phyloP scores from a whole-genome alignment of 1,140 invertebrate genomes.

The Tigriopus japonicus region DNA sequence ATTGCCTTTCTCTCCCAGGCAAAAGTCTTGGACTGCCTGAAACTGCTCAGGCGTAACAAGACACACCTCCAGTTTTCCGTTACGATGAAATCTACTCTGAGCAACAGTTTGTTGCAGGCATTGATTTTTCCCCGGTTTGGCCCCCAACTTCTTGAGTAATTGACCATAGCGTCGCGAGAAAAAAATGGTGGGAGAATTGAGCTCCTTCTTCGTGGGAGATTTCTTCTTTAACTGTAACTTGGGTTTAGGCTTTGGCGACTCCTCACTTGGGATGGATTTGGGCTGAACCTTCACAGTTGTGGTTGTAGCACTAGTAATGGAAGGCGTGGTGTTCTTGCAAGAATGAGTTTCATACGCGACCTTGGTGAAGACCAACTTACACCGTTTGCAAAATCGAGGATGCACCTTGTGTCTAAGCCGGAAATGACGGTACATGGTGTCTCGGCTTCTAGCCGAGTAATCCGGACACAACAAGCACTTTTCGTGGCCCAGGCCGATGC shows the following conservation, averaged over 20 bases:
- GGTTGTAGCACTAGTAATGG: too few species aligned
- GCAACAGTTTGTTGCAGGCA: background rate
- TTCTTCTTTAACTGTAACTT: background rate
- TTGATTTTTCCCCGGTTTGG: background rate
- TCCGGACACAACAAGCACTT: too few species aligned
- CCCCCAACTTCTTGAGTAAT: background rate
- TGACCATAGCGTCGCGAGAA: background rate
- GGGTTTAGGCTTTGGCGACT: background rate
- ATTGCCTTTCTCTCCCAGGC: background rate
- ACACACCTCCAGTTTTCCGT: conserved; percentile 2
- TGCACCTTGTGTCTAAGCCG: too few species aligned
- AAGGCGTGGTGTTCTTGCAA: too few species aligned
- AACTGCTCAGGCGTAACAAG: background rate
- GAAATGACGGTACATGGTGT: too few species aligned
- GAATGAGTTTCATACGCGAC: too few species aligned
- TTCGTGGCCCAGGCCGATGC: too few species aligned
- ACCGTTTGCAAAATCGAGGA: too few species aligned
- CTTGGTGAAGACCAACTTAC: too few species aligned
- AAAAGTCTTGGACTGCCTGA: conserved; percentile 4
- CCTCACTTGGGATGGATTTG: background rate
- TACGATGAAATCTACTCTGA: background rate
- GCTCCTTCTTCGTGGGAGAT: background rate
- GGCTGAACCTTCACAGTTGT: too few species aligned
- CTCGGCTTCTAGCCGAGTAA: too few species aligned
- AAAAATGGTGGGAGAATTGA: background rate